Evolutionary conservation across 1,140 invertebrate species (phyloP), one percentile per base, ranked within the genome.

Genomic region (Periplaneta americana): DNA sequence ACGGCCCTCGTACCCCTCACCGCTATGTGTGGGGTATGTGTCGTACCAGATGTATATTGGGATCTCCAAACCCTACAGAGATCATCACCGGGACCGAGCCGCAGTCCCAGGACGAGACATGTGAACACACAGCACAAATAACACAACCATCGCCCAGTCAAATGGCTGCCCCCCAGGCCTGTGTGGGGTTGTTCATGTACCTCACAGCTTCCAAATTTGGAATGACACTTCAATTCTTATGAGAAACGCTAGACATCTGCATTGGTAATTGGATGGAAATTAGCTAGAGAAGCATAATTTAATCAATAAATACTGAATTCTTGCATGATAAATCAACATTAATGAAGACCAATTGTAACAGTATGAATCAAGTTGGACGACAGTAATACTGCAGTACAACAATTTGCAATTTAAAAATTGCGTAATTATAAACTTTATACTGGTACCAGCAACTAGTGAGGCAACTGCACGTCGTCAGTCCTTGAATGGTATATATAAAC

Each of bases 1-100:
- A 79, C 97, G 91, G 78, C 95, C 96, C 87, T 97, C 95, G 89
- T 97, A 98, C 39, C 95, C 96, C 85, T 96, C 95, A 84, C 95
- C 96, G 86, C 95, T 96, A 91, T 98, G 97, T 79, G 97, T 96
- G 84, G 96, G 96, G 89, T 98, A 98, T 87, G 96, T 96, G 89
- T 98, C 96, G 92, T 98, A 98, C 96, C 96, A 98, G 89, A 98
- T 98, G 91, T 97, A 98, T 88, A 98, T 97, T 84, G 97, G 96
- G 89, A 97, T 95, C 90, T 97, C 96, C 91, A 95, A 93, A 88
- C 95, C 95, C 95, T 96, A 92, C 17, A 77, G 76, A 77, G 76
- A 77, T 48, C 39, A 48, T 48, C 39, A 48, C 39, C 39, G 39
- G 39, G 39, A 48, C 39, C 39, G 76, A 77, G 76, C 76, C 76